Conservation (phyloP, 2,113 vertebrate species). For the Maccullochella peelii region DNA sequence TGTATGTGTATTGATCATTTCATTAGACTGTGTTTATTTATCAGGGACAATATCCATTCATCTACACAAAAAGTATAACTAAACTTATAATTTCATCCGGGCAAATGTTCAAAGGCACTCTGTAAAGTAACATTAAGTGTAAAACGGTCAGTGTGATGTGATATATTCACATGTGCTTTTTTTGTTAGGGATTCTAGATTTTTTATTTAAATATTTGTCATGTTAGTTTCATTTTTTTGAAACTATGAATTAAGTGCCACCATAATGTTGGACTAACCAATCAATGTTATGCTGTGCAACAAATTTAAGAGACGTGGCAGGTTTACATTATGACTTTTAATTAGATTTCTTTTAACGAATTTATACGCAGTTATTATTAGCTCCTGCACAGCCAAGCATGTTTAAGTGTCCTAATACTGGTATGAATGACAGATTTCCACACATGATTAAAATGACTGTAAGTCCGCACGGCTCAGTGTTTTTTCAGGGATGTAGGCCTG, state of each 20-base stretch:
- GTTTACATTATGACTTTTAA: not conserved
- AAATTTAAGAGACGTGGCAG: not conserved
- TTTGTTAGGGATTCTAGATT: not conserved
- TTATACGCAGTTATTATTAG: not conserved
- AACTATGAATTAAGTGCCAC: not conserved
- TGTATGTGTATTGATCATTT: not conserved
- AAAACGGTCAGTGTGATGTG: not conserved
- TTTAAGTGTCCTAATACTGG: not conserved
- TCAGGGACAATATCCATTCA: not conserved
- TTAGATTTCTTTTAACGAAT: not conserved
- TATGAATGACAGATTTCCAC: slow-evolving; percentile 20
- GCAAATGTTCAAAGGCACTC: not conserved
- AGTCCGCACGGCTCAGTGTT: slow-evolving; percentile 5
- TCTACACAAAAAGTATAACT: not conserved
- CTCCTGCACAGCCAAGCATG: not conserved
- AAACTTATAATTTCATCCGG: not conserved
- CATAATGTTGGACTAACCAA: not conserved
- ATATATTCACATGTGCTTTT: not conserved
- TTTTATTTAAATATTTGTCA: not conserved
- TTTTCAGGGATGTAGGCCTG: slow-evolving; percentile 54
- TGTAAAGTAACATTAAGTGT: not conserved
- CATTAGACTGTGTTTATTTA: not conserved
- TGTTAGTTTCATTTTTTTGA: not conserved
- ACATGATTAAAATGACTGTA: slow-evolving; percentile 2
- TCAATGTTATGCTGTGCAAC: not conserved